Base-by-base conservation (phyloP, 1,140 invertebrate genomes). In the Oedothorax gibbosus region DNA sequence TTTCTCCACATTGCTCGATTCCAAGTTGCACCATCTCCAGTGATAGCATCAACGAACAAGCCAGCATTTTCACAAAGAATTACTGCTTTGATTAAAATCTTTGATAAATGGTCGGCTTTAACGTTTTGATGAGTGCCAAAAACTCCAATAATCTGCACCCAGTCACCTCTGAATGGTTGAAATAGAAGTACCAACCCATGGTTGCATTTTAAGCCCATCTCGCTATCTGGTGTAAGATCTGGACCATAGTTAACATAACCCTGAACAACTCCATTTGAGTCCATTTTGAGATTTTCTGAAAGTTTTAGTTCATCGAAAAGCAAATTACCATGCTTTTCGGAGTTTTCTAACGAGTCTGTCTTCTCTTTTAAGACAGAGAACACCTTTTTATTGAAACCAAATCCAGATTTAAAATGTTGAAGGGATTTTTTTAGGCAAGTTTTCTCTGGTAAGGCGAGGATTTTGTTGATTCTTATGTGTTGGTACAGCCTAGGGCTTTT, bases 251-350 rank as follows among this genome's bases (percentile, higher is more conserved):
- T 8, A 14, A 54, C 51, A 73, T 50, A 50, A n/a, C 51, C 71
- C 53, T 73, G 71, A 51, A 73, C 20, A 35, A 50, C 9, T 11
- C 71, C 71, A 73, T n/a, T 73, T 50, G 71, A 35, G 2, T 53
- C 14, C 35, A 73, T 15, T 73, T 73, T 1, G 12, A 73, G 20
- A 73, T 73, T 73, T 73, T 73, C 71, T 3, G 71, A 50, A 18
- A 73, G 71, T 73, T n/a, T 73, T 9, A 73, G 21, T n/a, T 73
- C 71, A 73, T 73, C 71, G 53, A n/a, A 73, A 73, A 15, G 15
- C 15, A 73, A 73, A 6, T 35, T 18, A 21, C 71, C 35, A 50
- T 21, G 2, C 15, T 73, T 73, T 51, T 15, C 14, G 53, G 53
- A 35, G 15, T n/a, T 15, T 51, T 14, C n/a, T 10, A 54, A 51